phyloP scores from a whole-genome alignment of 2,888 invertebrate genomes.

The Drosophila macrospina region DNA sequence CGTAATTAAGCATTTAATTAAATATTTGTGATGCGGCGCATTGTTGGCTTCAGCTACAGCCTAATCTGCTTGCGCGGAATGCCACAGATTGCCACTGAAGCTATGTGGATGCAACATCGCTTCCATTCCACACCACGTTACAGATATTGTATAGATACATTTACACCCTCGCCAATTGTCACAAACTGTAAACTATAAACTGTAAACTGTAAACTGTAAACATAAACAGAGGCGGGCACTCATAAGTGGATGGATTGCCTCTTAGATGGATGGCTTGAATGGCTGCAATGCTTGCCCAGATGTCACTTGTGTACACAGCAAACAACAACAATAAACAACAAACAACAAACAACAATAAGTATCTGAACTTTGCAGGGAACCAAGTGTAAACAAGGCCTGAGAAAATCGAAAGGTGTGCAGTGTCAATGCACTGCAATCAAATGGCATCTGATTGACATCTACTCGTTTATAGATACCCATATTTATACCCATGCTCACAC shows the following conservation, averaged over 20 bases:
- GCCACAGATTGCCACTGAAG: constrained; percentile 70
- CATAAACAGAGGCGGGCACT: constrained; percentile 30
- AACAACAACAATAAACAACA: constrained; percentile 30
- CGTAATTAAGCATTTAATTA: constrained; percentile 85
- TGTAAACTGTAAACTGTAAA: too few species aligned
- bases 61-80: constrained; percentile 76
- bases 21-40: constrained; percentile 79
- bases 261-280: constrained; percentile 14
- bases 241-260: constrained; percentile 36
- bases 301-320: constrained; percentile 75
- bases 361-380: constrained; percentile 13
- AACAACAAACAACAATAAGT: constrained; percentile 20
- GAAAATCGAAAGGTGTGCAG: constrained; percentile 63
- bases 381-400: constrained; percentile 62
- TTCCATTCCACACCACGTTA: constrained; percentile 15
- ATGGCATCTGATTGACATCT: constrained; percentile 36
- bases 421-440: constrained; percentile 57
- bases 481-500: constrained; percentile 2
- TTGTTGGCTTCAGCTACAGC: constrained; percentile 34
- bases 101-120: constrained; percentile 37
- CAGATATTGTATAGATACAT: background rate
- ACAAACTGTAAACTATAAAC: too few species aligned
- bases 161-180: too few species aligned
- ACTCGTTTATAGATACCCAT: background rate
- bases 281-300: constrained; percentile 51